Base-by-base conservation (phyloP, 2,797 vertebrate genomes). In the Gallinago solitaria region DNA sequence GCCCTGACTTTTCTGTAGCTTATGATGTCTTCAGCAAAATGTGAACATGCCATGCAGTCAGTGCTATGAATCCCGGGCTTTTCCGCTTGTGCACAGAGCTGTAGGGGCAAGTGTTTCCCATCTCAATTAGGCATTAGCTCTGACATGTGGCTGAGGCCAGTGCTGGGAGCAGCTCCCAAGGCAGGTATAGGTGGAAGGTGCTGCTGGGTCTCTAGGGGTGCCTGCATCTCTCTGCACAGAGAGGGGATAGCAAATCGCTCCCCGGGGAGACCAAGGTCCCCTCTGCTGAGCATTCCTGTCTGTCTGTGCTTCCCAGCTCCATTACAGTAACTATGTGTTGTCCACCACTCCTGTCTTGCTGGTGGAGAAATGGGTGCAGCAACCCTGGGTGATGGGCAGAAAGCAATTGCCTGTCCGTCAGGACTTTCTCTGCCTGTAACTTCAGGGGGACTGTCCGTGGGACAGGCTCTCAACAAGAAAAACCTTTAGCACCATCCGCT, bases 71-170 rank as follows among this genome's bases (percentile, higher is more conserved):
- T 93, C 45, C 78, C 30, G 14, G 63, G 54, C 48, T 91, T 86
- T 94, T 83, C 60, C 0, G 0, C 75, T 77, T 0, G 0, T 20
- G 37, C 8, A 3, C 48, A 37, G 89, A 61, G 47, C 50, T 67
- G n/a, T 19, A 23, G 64, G 1, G 3, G 9, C 64, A 48, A 82
- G n/a, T 1, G 9, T 85, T 95, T 77, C 64, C 61, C n/a, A 20
- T 70, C 33, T 94, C 18, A 9, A 61, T 43, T 37, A 50, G 80
- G 41, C 41, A 24, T 73, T 60, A 45, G 45, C 54, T 69, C 54
- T 83, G 59, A 32, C 25, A n/a, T 1, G 0, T 2, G 17, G 53
- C 83, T 87, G 82, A 48, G 61, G 33, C 30, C 1, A 0, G 14
- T 73, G 51, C 69, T 81, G 77, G 47, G 59, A 83, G 75, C 57